phyloP scores from a whole-genome alignment of 1,140 invertebrate species.

The Atopsyche davidsoni region DNA sequence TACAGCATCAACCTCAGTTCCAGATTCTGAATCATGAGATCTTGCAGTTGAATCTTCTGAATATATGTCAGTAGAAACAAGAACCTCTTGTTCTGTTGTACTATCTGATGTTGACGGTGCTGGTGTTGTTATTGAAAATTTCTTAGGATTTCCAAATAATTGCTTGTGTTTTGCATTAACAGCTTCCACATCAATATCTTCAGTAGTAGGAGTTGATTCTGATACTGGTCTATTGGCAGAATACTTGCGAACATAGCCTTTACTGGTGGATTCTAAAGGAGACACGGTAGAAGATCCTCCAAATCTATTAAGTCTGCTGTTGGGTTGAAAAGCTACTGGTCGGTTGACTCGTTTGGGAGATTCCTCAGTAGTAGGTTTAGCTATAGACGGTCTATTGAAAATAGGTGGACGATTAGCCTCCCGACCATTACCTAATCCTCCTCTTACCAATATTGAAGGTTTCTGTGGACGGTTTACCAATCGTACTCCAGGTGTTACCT shows the following conservation, averaged over 20 bases:
- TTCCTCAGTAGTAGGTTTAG: constrained; percentile 10
- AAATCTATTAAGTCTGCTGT: constrained; percentile 14
- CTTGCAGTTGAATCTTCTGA: constrained; percentile 21
- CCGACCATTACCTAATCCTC: constrained; percentile 5
- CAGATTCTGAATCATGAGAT: constrained; percentile 6
- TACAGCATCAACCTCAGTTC: constrained; percentile 16
- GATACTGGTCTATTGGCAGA: constrained; percentile 29
- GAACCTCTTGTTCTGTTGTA: constrained; percentile 13
- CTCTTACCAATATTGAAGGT: background rate
- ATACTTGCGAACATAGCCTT: constrained; percentile 37
- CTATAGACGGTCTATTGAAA: constrained; percentile 11
- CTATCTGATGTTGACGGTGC: constrained; percentile 9
- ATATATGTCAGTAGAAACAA: constrained; percentile 14
- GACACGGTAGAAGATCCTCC: constrained; percentile 27
- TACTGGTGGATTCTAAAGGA: constrained; percentile 35
- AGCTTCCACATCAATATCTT: constrained; percentile 41
- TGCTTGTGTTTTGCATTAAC: constrained; percentile 48
- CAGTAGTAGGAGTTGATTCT: constrained; percentile 12
- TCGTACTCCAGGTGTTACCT: constrained; percentile 30
- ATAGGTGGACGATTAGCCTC: constrained; percentile 22
- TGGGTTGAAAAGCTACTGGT: constrained; percentile 24
- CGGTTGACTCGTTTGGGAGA: constrained; percentile 17
- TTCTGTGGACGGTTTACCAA: constrained; percentile 10
- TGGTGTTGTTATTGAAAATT: constrained; percentile 19
- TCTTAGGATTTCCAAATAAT: constrained; percentile 36